Conservation (phyloP, 23 tunicate species). For the Clavelina lepadiformis region DNA sequence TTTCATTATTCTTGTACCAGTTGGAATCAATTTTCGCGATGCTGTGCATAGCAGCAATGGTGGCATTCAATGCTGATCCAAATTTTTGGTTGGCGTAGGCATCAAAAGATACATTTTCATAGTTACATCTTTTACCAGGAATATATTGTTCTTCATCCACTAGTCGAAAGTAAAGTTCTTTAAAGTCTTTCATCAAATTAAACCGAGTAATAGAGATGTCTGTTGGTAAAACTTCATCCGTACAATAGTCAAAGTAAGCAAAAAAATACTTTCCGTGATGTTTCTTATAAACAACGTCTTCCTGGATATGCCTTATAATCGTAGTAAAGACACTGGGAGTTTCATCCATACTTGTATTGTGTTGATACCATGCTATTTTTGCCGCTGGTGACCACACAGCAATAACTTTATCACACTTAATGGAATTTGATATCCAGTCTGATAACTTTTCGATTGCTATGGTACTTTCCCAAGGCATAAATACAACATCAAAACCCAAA, state of each 20-base stretch:
- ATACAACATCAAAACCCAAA: conserved; percentile 22
- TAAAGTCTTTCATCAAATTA: conserved; percentile 54
- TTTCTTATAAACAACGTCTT: conserved; percentile 23
- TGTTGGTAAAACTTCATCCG: conserved; percentile 17
- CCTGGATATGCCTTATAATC: conserved; percentile 25
- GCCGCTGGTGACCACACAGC: conserved; percentile 44
- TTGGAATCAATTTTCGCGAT: no score
- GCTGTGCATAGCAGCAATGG: no score
- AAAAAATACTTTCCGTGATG: conserved; percentile 39
- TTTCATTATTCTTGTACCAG: no score
- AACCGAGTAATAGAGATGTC: conserved; percentile 16
- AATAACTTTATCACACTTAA: conserved; percentile 38
- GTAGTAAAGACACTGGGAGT: conserved; percentile 29
- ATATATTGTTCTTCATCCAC: conserved; percentile 27
- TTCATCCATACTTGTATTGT: neutral
- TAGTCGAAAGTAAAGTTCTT: conserved; percentile 45
- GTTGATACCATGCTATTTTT: conserved; percentile 1
- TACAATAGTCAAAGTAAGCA: conserved; percentile 56
- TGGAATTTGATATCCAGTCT: conserved; percentile 32
- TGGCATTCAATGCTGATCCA: no score
- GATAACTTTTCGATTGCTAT: conserved; percentile 2
- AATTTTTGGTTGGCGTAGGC: no score
- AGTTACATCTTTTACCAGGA: conserved; percentile 2
- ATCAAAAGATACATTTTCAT: neutral
- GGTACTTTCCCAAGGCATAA: conserved; percentile 30